Base-by-base conservation (phyloP, 1,140 invertebrate species). In the Drosophila rhopaloa region DNA sequence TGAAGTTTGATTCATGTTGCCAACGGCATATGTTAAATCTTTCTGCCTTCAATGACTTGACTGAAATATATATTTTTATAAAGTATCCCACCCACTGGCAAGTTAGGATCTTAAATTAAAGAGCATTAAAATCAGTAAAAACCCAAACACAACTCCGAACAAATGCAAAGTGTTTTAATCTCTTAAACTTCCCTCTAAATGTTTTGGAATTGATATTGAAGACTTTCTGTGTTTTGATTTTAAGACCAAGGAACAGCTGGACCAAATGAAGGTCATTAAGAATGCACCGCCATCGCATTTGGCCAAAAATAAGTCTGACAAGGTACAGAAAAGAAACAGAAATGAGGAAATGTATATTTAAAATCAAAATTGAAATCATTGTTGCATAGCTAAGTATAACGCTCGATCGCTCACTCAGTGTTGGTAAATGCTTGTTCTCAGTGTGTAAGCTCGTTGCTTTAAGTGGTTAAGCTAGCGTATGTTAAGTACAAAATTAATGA, bases 281-380 rank as follows among this genome's bases (percentile, higher is more conserved):
- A 95, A 96, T 94, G 96, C 96, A 55, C 96, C 96, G 77, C 96
- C 96, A 24, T 97, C 96, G 81, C 95, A 97, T 94, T 92, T 96
- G 92, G 94, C 95, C 92, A 97, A 95, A 95, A 97, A 95, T 84
- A 97, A 96, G 93, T 97, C 96, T 7, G 96, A 96, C 85, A 97
- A 97, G 96, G 97, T 97, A 94, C 93, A 93, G 41, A 19, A 65
- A n/a, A 48, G 38, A 24, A 38, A 41, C 37, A 16, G 10, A 59
- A 16, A 47, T 19, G 38, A 11, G 16, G 8, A 50, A 35, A 38
- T 27, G n/a, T 59, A 14, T 27, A 8, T 8, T 48, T 55, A 8
- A 16, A 29, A 13, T 16, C 11, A 41, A 11, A n/a, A 29, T 38
- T 40, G 8, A n/a, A 62, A 44, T 24, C 67, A 61, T 40, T 58